Evolutionary conservation across 1,140 invertebrate species (phyloP), one percentile per base, ranked within the genome.

Genomic region (Centruroides sculpturatus): DNA sequence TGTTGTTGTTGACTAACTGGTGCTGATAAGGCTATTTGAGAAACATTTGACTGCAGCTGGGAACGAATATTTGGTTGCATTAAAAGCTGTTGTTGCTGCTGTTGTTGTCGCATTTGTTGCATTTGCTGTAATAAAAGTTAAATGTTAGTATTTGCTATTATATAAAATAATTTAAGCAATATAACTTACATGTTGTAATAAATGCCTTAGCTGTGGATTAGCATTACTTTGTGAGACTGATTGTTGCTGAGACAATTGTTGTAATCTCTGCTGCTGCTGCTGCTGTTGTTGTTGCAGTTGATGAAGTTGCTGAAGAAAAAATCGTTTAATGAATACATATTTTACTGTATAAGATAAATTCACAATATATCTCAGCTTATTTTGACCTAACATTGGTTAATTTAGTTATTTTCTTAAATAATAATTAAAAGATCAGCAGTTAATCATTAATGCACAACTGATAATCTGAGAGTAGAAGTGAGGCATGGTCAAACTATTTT

Each of bases 181-280:
- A 35, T 61, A 55, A 41, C 41, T 13, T 57, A 63, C 55, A 46
- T 67, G 67, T 54, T 68, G 67, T 41, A 66, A 51, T 47, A 68
- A 59, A 55, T 68, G 64, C 46, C 65, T 59, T 11, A 68, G 48
- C 50, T 68, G 66, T 48, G 66, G 66, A 52, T 68, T 68, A 49
- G 53, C 52, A 11, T 23, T 54, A 36, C 41, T 47, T 57, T 57
- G 60, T 8, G 35, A 53, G 3, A 53, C 46, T 41, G 61, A 55
- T 34, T 60, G 56, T 41, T 57, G 51, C 11, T 60, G 55, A 47
- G 48, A 55, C 47, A 41, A 59, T 53, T 65, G 62, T 47, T 60
- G 62, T 46, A 64, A 62, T 47, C 59, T 58, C 23, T 62, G 59
- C 34, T 62, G 63, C 60, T 60, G 64, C 51, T 61, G 52, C 12